Percentiles rank a stretch among this genome's conserved stretches.
Evolutionary conservation across 2,113 vertebrate genomes (phyloP).

Genomic region (Baryphthengus martii): DNA sequence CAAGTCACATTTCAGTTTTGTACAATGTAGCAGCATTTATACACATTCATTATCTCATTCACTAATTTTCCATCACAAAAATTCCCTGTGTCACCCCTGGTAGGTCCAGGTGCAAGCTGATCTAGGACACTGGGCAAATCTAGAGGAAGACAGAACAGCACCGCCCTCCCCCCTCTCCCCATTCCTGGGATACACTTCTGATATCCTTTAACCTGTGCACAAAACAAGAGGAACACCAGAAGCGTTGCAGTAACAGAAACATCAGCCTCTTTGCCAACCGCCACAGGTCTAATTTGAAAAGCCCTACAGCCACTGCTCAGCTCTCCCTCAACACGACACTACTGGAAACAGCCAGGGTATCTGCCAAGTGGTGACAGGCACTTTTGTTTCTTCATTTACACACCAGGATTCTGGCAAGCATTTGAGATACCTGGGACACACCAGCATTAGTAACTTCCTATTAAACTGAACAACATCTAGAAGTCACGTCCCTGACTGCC

Average conservation of each 20-base stretch:
- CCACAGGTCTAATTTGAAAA: neutral
- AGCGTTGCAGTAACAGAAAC: neutral
- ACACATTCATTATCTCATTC: neutral
- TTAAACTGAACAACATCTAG: neutral
- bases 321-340: neutral
- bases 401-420: neutral
- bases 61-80: neutral
- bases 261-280: neutral
- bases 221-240: neutral
- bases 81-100: neutral
- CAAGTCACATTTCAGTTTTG: neutral
- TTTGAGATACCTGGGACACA: neutral
- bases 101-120: neutral
- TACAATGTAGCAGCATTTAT: neutral
- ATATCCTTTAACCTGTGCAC: neutral
- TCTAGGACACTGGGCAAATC: fast-evolving
- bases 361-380: neutral
- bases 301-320: neutral
- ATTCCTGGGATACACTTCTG: neutral
- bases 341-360: neutral
- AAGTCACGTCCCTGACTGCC: neutral
- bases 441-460: neutral
- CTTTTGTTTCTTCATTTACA: neutral
- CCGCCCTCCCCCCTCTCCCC: neutral
- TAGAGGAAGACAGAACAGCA: neutral